Base-by-base conservation (phyloP, 30 jellyfish, hydroid and myxozoan genomes). In the Hydractinia symbiolongicarpus region DNA sequence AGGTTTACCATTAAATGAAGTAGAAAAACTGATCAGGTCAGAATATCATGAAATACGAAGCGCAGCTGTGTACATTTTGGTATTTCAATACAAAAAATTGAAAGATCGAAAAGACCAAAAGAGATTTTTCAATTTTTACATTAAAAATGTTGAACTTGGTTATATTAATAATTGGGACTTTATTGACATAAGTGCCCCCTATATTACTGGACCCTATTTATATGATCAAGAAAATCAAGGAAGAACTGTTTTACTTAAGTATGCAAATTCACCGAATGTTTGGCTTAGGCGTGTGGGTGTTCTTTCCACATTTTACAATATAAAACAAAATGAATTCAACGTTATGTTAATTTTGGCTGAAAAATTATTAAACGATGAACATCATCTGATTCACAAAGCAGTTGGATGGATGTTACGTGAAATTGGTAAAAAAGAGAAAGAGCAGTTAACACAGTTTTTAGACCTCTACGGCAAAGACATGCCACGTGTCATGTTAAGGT, bases 361-460 rank as follows among this genome's bases (percentile, higher is more conserved):
- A 50, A 19, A 50, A 19, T 53, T 71, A 7, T 50, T 71, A 7
- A 30, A 71, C 13, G 80, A 71, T 19, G 9, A 49, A 7, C 80
- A 71, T 71, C 56, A 71, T 53, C 50, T 71, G 60, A 71, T 71
- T n/a, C 80, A 71, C n/a, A 71, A 71, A 19, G 80, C 80, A 19
- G 80, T 71, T 19, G 80, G 80, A 7, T 71, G 80, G 80, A 71
- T 71, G 80, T 50, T 71, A 19, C 80, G 80, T 6, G 80, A 71
- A 50, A 58, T 71, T 19, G 80, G 80, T 50, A 71, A 71, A 71
- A 13, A 58, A 9, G 60, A 71, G 9, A 15, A n/a, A 8, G 55
- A 30, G 7, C 17, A 19, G 30, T 67, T 71, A 6, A 71, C 60
- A 6, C 40, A 53, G 0, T 71, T 71, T 15, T 50, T 71, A 7